These are phyloP conservation scores for Nasua narica DNA, from an alignment of 2,797 vertebrate species.

Conservation along the genomic window DNA sequence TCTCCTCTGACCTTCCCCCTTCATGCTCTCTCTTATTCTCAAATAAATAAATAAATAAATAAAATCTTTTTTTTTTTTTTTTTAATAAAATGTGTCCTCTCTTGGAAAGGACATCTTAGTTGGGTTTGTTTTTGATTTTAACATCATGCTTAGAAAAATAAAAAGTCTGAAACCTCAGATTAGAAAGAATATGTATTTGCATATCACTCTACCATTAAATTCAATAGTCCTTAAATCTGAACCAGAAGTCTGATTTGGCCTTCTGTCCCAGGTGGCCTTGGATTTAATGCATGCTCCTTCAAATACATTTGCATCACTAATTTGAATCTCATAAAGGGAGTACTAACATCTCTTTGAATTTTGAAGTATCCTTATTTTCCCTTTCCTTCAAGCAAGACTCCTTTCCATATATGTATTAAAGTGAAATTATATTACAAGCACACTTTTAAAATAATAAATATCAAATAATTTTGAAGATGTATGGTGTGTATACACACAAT, in stretches of 20 bases:
- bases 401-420: background rate
- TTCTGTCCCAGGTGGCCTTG: background rate
- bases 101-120: background rate
- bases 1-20: no score
- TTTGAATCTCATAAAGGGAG: background rate
- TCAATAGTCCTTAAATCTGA: background rate
- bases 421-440: background rate
- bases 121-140: background rate
- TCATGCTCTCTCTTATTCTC: no score
- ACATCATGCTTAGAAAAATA: background rate
- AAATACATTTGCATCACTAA: background rate
- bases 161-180: background rate
- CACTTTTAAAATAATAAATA: background rate
- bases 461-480: background rate
- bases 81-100: background rate
- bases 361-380: background rate
- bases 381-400: background rate
- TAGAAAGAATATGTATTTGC: background rate
- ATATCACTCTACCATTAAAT: background rate
- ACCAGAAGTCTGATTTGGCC: background rate
- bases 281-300: background rate
- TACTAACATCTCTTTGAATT: background rate
- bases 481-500: background rate
- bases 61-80: background rate
- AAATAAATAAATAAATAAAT: no score